Percentiles rank a stretch among this genome's conserved stretches.
Conservation (phyloP, 1,140 invertebrate species). For the Drosophila sproati region DNA sequence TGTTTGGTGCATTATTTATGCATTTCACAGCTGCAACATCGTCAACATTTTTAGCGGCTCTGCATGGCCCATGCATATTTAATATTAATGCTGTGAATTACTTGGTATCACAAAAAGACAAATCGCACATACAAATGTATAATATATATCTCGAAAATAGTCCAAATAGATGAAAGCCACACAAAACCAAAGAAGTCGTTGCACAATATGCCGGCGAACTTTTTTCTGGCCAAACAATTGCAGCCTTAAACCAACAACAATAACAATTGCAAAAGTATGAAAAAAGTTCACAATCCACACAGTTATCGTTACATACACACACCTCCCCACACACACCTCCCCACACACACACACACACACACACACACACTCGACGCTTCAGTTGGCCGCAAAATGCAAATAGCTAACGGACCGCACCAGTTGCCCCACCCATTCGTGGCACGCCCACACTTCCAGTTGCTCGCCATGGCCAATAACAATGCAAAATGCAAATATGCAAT, state of each 20-base stretch:
- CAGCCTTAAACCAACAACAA: conserved; percentile 40
- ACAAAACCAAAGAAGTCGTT: conserved; percentile 43
- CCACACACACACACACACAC: conserved; percentile 22
- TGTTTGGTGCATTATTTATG: conserved; percentile 39
- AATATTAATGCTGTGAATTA: conserved; percentile 75
- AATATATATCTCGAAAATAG: conserved; percentile 18
- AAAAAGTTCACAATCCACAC: conserved; percentile 27
- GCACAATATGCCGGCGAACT: conserved; percentile 1
- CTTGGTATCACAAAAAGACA: conserved; percentile 50
- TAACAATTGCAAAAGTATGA: conserved; percentile 54
- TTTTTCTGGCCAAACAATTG: conserved; percentile 46
- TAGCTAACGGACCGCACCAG: conserved; percentile 33
- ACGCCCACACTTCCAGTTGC: conserved; percentile 19
- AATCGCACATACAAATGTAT: conserved; percentile 38
- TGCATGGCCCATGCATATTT: conserved; percentile 66
- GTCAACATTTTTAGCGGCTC: conserved; percentile 32
- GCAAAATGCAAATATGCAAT: conserved; percentile 79
- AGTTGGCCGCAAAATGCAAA: conserved; percentile 53
- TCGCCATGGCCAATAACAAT: conserved; percentile 71
- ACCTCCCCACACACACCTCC: conserved; percentile 24
- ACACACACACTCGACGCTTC: conserved; percentile 11
- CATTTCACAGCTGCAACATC: conserved; percentile 40
- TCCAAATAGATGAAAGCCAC: conserved; percentile 46
- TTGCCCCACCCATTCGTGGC: conserved; percentile 7
- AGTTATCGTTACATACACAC: conserved; percentile 18